Evolutionary conservation across 2,113 vertebrate species (phyloP).

Genomic region (Halichoeres trimaculatus): DNA sequence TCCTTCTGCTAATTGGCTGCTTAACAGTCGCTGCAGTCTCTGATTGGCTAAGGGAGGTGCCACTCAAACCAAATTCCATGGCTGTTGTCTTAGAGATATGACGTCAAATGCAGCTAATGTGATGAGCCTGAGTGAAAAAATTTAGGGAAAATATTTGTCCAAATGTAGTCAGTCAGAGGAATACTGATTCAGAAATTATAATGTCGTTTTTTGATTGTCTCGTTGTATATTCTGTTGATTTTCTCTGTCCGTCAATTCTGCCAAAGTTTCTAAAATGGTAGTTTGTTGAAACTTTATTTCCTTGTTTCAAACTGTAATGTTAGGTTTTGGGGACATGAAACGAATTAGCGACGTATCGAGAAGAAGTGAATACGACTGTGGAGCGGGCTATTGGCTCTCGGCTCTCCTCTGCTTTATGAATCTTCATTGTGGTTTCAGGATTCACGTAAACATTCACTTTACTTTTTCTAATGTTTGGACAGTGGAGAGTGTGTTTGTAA

Average conservation of each 20-base stretch:
- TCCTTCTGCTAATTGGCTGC: conserved; percentile 64
- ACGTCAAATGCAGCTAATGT: conserved; percentile 79
- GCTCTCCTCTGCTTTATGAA: too few relatives aligned
- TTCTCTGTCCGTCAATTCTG: neutral
- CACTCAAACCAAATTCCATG: conserved; percentile 66
- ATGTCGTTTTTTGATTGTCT: neutral
- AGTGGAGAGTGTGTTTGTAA: neutral
- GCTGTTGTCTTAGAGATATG: conserved; percentile 77
- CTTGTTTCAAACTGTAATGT: neutral
- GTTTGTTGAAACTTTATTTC: neutral
- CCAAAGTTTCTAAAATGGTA: neutral
- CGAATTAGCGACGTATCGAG: neutral
- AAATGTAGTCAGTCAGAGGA: neutral
- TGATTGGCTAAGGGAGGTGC: conserved; percentile 64
- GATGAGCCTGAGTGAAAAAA: conserved; percentile 35
- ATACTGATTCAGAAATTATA: neutral
- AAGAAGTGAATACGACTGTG: neutral
- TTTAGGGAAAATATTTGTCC: conserved; percentile 26
- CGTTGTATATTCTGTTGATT: neutral
- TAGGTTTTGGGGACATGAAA: neutral
- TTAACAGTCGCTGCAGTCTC: conserved; percentile 41
- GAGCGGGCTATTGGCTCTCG: neutral
- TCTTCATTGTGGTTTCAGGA: neutral
- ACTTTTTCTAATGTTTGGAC: conserved; percentile 46
- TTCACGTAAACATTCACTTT: conserved; percentile 29